Evolutionary conservation across 2,888 invertebrate species (phyloP), one percentile per base, ranked within the genome.

Genomic region (Polia nebulosa): DNA sequence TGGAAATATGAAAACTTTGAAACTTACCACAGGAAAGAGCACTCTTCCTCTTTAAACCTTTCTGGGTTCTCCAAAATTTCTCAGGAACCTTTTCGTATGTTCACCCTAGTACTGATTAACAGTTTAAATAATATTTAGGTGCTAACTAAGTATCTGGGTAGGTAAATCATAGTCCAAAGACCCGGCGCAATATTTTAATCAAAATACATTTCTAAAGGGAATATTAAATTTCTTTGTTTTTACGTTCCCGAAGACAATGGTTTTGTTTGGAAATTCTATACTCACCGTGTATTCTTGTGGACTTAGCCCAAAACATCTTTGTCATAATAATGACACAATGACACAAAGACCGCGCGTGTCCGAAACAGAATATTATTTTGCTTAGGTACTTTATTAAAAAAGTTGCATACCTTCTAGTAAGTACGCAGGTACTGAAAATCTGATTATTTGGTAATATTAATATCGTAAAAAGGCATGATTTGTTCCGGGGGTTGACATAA

Each of bases 241-340:
- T 44, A 62, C 66, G 45, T 55, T 41, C n/a, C 49, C 22, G 3
- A 57, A 69, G 57, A 82, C 82, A 80, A 74, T 77, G 57, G 74
- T 72, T 81, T 72, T 82, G 74, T 81, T 71, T 29, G 22, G 41
- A 62, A 59, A 68, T 67, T 73, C 39, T 70, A 57, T 72, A 72
- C 11, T 41, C n/a, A 41, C 39, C 51, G 20, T 17, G 11, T 64
- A 65, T 72, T 76, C 34, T 59, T 62, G 61, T 66, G 73, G 56
- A 57, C 58, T 67, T 65, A 60, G 55, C 65, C 58, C 72, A 70
- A 78, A 73, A 72, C 68, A 72, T 72, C 68, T 80, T 77, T 65
- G 74, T 82, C 67, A 62, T 56, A 57, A 47, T 32, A 69, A 72
- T 71, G 66, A 72, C 63, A 60, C 58, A 69, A 72, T 71, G 66